A percentile compares a stretch with the other conserved stretches of the same genome.
phyloP scores from a whole-genome alignment of 2,113 vertebrate species.

The Odontesthes bonariensis region DNA sequence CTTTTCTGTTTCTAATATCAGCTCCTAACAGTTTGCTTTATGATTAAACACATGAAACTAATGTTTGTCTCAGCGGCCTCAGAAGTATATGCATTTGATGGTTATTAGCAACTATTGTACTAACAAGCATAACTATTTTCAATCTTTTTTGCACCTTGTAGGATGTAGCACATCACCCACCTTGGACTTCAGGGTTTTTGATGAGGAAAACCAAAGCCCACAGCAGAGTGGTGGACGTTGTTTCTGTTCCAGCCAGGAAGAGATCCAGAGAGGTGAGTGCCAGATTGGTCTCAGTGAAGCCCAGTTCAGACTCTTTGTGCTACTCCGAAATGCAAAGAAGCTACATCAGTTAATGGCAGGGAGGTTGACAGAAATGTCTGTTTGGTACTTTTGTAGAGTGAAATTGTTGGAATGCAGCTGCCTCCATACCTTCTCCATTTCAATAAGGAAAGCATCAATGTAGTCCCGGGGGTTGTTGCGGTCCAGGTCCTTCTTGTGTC shows the following conservation, averaged over 20 bases:
- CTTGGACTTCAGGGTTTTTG: constrained; percentile 84
- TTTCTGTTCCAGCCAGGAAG: constrained; percentile 91
- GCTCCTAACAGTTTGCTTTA: too few relatives aligned
- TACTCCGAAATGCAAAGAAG: constrained; percentile 15
- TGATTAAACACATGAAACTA: too few relatives aligned
- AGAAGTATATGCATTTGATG: neutral
- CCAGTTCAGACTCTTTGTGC: constrained; percentile 36
- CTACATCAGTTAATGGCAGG: neutral
- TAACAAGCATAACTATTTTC: neutral
- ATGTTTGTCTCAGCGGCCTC: too few relatives aligned
- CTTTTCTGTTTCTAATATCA: too few relatives aligned
- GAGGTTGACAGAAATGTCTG: accelerated
- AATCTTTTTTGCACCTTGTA: neutral
- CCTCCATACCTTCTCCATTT: constrained; percentile 82
- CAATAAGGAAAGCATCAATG: constrained; percentile 85
- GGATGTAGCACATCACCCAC: constrained; percentile 70
- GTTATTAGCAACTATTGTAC: neutral
- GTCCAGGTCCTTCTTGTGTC: constrained; percentile 83
- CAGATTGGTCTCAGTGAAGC: constrained; percentile 83
- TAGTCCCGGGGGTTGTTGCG: constrained; percentile 79
- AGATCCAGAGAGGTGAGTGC: constrained; percentile 86
- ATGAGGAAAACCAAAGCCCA: constrained; percentile 88
- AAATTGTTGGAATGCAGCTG: too few relatives aligned
- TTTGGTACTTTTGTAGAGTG: neutral
- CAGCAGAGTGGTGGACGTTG: constrained; percentile 87